Percentiles rank a stretch among this genome's conserved stretches.
phyloP scores from a whole-genome alignment of 2,113 vertebrate genomes.

The Corythornis vintsioides region DNA sequence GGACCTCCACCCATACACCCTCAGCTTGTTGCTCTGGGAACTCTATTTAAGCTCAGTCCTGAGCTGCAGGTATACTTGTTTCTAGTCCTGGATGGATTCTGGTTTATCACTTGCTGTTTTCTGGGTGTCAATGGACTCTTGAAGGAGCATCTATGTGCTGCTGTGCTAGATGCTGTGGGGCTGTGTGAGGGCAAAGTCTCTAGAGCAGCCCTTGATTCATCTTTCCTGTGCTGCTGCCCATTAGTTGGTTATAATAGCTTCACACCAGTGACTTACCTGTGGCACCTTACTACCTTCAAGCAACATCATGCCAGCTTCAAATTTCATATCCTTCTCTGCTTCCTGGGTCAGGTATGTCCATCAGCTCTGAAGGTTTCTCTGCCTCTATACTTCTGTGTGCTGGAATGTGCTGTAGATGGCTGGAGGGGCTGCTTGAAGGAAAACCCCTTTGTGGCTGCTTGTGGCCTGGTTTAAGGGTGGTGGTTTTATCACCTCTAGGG shows the following conservation, averaged over 20 bases:
- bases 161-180: neutral
- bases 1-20: neutral
- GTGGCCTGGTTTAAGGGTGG: neutral
- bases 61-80: neutral
- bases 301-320: rapidly evolving
- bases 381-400: neutral
- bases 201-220: rapidly evolving
- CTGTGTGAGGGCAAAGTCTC: neutral
- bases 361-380: neutral
- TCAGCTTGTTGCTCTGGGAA: neutral
- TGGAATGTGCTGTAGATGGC: neutral
- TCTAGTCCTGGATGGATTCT: neutral
- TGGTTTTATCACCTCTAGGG: neutral
- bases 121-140: neutral
- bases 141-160: neutral
- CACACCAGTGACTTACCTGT: neutral
- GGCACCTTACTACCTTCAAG: neutral
- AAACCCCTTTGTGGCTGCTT: neutral
- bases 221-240: neutral
- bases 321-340: neutral
- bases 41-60: neutral
- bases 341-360: neutral
- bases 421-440: neutral
- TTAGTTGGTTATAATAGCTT: neutral
- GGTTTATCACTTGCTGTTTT: neutral